Base-by-base conservation (phyloP, 2,797 vertebrate species). In the Epinephelus malabaricus region DNA sequence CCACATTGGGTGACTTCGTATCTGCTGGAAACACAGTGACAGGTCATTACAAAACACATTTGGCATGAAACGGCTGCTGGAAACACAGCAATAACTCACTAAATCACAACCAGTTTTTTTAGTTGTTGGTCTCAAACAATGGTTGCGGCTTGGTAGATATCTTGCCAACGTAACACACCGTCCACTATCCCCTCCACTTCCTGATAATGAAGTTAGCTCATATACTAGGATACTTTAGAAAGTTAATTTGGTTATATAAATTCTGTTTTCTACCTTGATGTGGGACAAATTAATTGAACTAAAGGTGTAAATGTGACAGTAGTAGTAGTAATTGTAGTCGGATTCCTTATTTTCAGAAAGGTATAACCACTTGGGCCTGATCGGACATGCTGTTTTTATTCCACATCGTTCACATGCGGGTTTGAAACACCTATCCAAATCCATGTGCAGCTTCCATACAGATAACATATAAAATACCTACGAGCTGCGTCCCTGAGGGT, bases 391-490 rank as follows among this genome's bases (percentile, higher is more conserved):
- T 40, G 19, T 62, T 30, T 45, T n/a, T 10, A 27, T 50, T 58
- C 58, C 5, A 21, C n/a, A 78, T 66, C 14, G 61, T 69, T 23
- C 55, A 27, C 9, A 17, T 25, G n/a, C 45, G 46, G 27, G 12
- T 23, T 21, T 55, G 46, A 13, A 47, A 30, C 6, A 73, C 34
- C 17, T 11, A 18, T 46, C 30, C 18, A 60, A 23, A 43, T 69
- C 27, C 58, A 25, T 43, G 25, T 76, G 23, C 46, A 51, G 27
- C 34, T 7, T 65, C 27, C 49, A 53, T 2, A 46, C 46, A 79
- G 47, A 71, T 46, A 56, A 6, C 21, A 40, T 1, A 34, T 30
- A 30, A 60, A 73, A 77, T 10, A 56, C 54, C 21, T 55, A 11
- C 34, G 60, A 56, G n/a, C 58, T 47, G 8, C 23, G 2, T 68